Evolutionary conservation across 35 echinoderm and acorn worm species (phyloP), one percentile per base, ranked within the genome.

Genomic region (Lytechinus pictus): DNA sequence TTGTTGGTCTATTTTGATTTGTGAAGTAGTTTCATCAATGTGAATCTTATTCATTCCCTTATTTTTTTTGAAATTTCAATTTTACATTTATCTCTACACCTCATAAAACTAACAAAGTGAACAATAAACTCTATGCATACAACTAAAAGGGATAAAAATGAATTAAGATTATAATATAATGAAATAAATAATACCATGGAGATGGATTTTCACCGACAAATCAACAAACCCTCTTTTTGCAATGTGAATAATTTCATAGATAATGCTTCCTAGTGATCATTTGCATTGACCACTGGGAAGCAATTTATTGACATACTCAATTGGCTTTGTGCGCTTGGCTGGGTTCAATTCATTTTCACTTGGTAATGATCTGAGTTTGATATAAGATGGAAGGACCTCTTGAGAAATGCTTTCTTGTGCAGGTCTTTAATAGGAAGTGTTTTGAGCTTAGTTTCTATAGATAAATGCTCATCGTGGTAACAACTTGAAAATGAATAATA

Each of bases 231-330:
- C 13, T 58, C 9, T 58, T 58, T 13, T 8, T 58, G 56, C 56
- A 58, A 58, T 58, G 56, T 58, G 13, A 58, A 58, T 10, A 13
- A 13, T 11, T 13, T 13, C 13, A 9, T 58, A 58, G 6, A 79
- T 79, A 2, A 44, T 44, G 33, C 33, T 44, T 44, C 33, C 33
- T 44, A 2, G 33, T 44, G 33, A 2, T 44, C 33, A n/a, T 79
- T 79, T n/a, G 66, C 66, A 5, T 24, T 79, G 14, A 79, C 66
- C 66, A 2, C 66, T n/a, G 66, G 66, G 66, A 79, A 79, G 16
- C 16, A 79, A 79, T 79, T 79, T 79, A 79, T 79, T 79, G 66
- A 79, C 66, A 79, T 79, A 79, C 66, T 79, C 66, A 24, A 79
- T 79, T 79, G 66, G 66, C 21, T 79, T 79, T n/a, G 66, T n/a